A percentile compares a stretch with the other conserved stretches of the same genome.
phyloP scores from a whole-genome alignment of 1,140 invertebrate species.

The Aporrectodea caliginosa region DNA sequence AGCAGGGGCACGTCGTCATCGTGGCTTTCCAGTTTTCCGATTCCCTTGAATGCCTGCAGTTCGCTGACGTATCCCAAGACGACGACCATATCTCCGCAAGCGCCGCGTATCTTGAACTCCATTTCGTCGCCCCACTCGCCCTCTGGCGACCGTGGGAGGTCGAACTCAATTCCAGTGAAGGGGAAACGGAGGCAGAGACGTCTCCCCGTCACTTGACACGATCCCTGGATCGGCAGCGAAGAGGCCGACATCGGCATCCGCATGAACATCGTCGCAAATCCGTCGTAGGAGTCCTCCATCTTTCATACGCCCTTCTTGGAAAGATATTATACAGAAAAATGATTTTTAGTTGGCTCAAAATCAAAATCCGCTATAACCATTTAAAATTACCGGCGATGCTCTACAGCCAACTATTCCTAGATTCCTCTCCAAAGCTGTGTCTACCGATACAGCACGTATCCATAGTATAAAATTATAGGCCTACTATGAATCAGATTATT shows the following conservation, averaged over 20 bases:
- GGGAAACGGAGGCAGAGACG: conserved; percentile 22
- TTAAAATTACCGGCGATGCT: no score
- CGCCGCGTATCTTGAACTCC: conserved; percentile 32
- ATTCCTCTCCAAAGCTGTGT: no score
- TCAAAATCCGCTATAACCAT: no score
- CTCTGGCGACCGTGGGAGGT: conserved; percentile 20
- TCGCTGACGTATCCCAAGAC: conserved; percentile 4
- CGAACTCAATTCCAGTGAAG: conserved; percentile 32
- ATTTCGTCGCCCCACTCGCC: conserved; percentile 17
- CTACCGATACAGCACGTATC: no score
- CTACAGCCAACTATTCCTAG: no score
- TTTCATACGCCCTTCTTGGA: no score
- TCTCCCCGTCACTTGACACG: conserved; percentile 14
- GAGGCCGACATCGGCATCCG: not conserved
- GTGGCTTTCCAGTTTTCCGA: conserved; percentile 8
- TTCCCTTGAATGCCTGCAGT: conserved; percentile 21
- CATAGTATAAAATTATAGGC: no score
- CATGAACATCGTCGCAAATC: not conserved
- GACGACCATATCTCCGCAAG: conserved; percentile 24
- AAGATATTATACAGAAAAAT: no score
- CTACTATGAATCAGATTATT: no score
- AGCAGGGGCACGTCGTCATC: not conserved
- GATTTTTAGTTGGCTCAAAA: no score
- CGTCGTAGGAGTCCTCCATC: no score
- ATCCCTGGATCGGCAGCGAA: conserved; percentile 4